A percentile compares a stretch with the other conserved stretches of the same genome.
Evolutionary conservation across 2,113 vertebrate species (phyloP).

Genomic region (Heloderma charlesbogerti): DNA sequence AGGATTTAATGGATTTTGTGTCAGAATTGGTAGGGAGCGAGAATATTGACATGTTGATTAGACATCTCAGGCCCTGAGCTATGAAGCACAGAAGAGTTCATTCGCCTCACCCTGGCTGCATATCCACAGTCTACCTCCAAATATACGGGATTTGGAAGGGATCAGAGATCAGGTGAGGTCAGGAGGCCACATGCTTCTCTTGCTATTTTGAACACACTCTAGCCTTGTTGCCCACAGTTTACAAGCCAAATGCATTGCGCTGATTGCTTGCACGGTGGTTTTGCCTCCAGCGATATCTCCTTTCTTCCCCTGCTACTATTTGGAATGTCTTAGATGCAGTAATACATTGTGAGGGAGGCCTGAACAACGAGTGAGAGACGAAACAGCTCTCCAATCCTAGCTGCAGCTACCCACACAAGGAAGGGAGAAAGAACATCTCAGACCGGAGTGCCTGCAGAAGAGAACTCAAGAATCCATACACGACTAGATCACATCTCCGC

Average conservation of each 20-base stretch:
- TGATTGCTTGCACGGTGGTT: constrained; percentile 37
- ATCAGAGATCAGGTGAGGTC: no score
- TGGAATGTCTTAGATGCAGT: constrained; percentile 12
- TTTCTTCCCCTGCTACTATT: constrained; percentile 21
- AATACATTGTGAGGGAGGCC: constrained; percentile 7
- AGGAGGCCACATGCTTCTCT: background rate
- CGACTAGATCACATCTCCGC: no score
- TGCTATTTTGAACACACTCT: constrained; percentile 11
- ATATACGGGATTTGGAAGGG: no score
- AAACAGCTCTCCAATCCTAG: constrained; percentile 38
- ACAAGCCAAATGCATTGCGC: constrained; percentile 33
- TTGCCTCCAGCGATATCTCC: constrained; percentile 44
- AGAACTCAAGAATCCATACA: constrained; percentile 2
- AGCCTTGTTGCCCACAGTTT: background rate
- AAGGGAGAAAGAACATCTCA: background rate
- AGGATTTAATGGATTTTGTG: no score
- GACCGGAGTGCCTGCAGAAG: no score
- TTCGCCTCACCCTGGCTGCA: no score
- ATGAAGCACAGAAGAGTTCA: no score
- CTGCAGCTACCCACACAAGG: constrained; percentile 29
- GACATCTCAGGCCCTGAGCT: no score
- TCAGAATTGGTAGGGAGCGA: no score
- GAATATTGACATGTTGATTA: no score
- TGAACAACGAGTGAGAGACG: constrained; percentile 32
- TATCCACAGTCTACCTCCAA: no score